Evolutionary conservation across 2,113 vertebrate species (phyloP).

Genomic region (Isurus oxyrinchus): DNA sequence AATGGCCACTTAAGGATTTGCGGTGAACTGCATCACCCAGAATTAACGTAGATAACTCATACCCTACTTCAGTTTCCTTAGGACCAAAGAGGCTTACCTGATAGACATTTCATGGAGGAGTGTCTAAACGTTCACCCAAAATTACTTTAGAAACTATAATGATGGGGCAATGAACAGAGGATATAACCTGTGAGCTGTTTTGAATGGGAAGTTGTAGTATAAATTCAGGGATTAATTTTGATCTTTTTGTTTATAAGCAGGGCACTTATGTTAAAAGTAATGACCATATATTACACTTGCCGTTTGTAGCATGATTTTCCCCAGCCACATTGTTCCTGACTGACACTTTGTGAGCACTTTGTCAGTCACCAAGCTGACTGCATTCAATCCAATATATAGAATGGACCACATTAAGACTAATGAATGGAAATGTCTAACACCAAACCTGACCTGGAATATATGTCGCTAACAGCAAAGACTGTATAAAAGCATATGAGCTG

Average conservation of each 20-base stretch:
- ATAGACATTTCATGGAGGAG: background rate
- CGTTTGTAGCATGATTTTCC: background rate
- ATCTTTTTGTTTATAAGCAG: background rate
- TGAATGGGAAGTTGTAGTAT: background rate
- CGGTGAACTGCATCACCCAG: background rate
- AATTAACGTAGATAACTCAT: background rate
- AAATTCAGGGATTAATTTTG: background rate
- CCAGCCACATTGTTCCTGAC: background rate
- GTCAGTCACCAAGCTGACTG: background rate
- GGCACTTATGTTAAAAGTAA: background rate
- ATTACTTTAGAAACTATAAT: background rate
- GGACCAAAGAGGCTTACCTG: background rate
- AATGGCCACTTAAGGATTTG: background rate
- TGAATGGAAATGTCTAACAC: background rate
- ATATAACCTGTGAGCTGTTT: background rate
- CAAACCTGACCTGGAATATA: background rate
- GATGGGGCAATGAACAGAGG: background rate
- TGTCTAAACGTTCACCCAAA: background rate
- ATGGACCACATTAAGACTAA: background rate
- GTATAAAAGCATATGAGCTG: background rate
- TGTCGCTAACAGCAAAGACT: background rate
- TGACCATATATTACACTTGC: background rate
- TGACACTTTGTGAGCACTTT: background rate
- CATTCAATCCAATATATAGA: background rate
- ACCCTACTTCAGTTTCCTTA: background rate